Evolutionary conservation across 2,113 vertebrate genomes (phyloP), one percentile per base, ranked within the genome.

Genomic region (Pluvianellus socialis): DNA sequence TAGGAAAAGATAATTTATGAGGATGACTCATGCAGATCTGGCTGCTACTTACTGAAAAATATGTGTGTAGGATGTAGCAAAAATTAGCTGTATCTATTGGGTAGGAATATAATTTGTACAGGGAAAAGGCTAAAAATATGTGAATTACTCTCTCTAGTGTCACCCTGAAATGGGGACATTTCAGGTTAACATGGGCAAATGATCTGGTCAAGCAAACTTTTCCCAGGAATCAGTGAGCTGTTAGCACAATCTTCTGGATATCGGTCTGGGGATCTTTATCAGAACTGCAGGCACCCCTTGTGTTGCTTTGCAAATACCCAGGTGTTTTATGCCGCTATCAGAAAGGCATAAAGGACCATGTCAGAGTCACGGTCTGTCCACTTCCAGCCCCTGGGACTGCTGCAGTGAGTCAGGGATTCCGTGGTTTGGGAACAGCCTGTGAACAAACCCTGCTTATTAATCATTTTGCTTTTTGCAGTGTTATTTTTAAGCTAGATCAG

Each of bases 1-100:
- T 5, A 63, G 45, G 6, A 38, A 58, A 72, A 63, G 75, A 63
- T 90, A 2, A 83, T 96, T 93, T 88, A 71, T 74, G 79, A 88
- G 63, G 47, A 47, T 93, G 92, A 96, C 28, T 95, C 86, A 76
- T 52, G 67, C 6, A 19, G 59, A 20, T 77, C 79, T 92, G 87
- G 47, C 75, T 94, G 72, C 38, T 74, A 53, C 58, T 96, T 79
- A 16, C 40, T 88, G 92, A 73, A 71, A 94, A 86, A 88, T 42
- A 21, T 0, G 17, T 38, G 76, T 81, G 79, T 59, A 50, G 63
- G 92, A 79, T 66, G 89, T 14, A 45, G 88, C 12, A 72, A 79
- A 91, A 88, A 86, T 83, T 76, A 79, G 32, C 74, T 66, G 79
- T 17, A 45, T 55, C 30, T 83, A 2, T 21, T 35, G 59, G 38